Conservation (phyloP, 2,113 vertebrate species). For the Notothenia rossii region DNA sequence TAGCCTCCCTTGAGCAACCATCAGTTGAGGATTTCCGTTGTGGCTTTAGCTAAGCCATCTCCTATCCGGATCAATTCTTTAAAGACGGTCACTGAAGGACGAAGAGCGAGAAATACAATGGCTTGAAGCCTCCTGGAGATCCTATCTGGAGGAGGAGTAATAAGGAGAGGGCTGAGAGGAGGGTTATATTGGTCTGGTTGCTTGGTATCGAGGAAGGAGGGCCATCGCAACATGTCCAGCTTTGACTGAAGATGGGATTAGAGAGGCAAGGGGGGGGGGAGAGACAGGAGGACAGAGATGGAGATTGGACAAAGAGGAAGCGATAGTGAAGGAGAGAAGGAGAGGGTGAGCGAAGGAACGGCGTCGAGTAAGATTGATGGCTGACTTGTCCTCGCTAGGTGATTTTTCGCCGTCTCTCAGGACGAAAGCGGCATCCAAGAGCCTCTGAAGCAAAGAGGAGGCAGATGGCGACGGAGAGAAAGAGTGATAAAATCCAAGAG, state of each 20-base stretch:
- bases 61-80: constrained; percentile 52
- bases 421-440: constrained; percentile 39
- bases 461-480: constrained; percentile 58
- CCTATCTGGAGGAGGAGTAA: constrained; percentile 67
- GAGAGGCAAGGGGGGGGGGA: constrained; percentile 17
- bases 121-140: constrained; percentile 59
- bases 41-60: constrained; percentile 64
- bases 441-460: constrained; percentile 39
- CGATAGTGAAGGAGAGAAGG: constrained; percentile 61
- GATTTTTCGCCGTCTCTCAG: constrained; percentile 54
- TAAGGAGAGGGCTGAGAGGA: constrained; percentile 52
- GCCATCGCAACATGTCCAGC: constrained; percentile 62
- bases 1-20: constrained; percentile 46
- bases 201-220: constrained; percentile 36
- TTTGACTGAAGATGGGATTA: constrained; percentile 69
- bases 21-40: constrained; percentile 62
- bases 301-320: constrained; percentile 57
- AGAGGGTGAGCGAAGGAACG: constrained; percentile 47
- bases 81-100: constrained; percentile 52
- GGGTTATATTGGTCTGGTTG: constrained; percentile 58
- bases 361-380: constrained; percentile 76
- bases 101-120: constrained; percentile 55
- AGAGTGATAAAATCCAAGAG: constrained; percentile 58
- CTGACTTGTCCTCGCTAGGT: constrained; percentile 65
- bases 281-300: constrained; percentile 54